Evolutionary conservation across 2,797 vertebrate genomes (phyloP).

Genomic region (Benthosema pterotum): DNA sequence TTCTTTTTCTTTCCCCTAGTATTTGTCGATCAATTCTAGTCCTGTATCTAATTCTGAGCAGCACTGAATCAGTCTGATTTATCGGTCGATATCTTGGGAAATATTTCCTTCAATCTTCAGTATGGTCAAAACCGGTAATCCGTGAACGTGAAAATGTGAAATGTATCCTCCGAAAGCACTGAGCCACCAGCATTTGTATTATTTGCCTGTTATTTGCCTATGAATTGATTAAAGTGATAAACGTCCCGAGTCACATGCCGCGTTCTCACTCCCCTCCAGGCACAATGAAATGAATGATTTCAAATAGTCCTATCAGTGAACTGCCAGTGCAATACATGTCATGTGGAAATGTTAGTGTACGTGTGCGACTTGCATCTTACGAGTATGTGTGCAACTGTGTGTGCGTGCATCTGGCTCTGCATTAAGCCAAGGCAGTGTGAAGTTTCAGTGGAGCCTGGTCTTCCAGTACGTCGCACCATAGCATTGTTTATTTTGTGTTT

Average conservation of each 20-base stretch:
- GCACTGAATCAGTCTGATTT: too few species aligned
- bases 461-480: background rate
- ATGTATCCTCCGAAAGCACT: too few species aligned
- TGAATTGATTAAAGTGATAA: conserved; percentile 5
- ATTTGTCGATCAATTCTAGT: too few species aligned
- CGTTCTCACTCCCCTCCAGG: conserved; percentile 33
- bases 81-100: too few species aligned
- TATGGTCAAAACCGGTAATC: too few species aligned
- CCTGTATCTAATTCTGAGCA: too few species aligned
- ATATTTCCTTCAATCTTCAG: too few species aligned
- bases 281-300: conserved; percentile 57
- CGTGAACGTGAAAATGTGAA: too few species aligned
- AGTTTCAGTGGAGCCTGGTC: conserved; percentile 22
- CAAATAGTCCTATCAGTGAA: conserved; percentile 40
- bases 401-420: conserved; percentile 39
- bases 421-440: conserved; percentile 39
- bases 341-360: background rate
- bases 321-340: conserved; percentile 42
- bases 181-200: too few species aligned
- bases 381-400: background rate
- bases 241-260: conserved; percentile 30
- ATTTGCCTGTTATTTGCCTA: too few species aligned
- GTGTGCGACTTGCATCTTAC: too few species aligned
- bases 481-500: background rate
- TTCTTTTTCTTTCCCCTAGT: too few species aligned